These are phyloP conservation scores for Caenorhabditis sp. DNA, from an alignment of 2,888 invertebrate species.

Conservation along the genomic window DNA sequence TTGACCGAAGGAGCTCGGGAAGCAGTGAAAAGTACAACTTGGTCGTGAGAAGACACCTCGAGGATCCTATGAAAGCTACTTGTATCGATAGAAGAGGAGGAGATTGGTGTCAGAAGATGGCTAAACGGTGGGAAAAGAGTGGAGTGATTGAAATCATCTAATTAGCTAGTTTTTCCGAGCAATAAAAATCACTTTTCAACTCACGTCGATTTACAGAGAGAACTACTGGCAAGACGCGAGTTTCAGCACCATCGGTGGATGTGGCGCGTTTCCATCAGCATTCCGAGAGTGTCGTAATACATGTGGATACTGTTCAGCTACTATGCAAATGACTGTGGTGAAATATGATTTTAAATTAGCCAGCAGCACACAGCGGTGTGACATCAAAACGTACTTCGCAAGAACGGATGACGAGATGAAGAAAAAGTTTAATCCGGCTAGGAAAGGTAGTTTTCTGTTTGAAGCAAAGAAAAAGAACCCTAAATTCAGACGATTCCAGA, in stretches of 20 bases:
- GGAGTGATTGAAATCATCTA: neutral
- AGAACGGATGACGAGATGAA: conserved; percentile 68
- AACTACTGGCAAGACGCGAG: conserved; percentile 70
- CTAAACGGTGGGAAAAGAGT: conserved; percentile 51
- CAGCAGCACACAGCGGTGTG: conserved; percentile 66
- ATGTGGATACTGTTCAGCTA: conserved; percentile 80
- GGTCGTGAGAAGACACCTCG: conserved; percentile 60
- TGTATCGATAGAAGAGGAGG: conserved; percentile 70
- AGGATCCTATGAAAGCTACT: conserved; percentile 67
- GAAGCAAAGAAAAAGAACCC: neutral
- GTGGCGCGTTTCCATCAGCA: conserved; percentile 79
- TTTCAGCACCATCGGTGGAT: conserved; percentile 68
- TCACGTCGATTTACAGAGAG: conserved; percentile 59
- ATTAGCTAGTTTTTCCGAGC: no score
- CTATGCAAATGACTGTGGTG: conserved; percentile 62
- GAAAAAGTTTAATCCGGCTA: conserved; percentile 31
- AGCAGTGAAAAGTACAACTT: conserved; percentile 56
- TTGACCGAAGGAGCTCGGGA: conserved; percentile 57
- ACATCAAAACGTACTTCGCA: conserved; percentile 72
- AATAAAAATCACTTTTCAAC: neutral
- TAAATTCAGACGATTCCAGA: conserved; percentile 47
- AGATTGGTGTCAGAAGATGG: conserved; percentile 68
- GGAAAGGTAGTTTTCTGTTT: conserved; percentile 36
- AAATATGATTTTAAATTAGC: conserved; percentile 71
- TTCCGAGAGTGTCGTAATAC: conserved; percentile 79